Percentiles rank a stretch among this genome's conserved stretches.
These are phyloP conservation scores for Periophthalmus magnuspinnatus DNA, from an alignment of 2,797 vertebrate species.

Conservation along the genomic window DNA sequence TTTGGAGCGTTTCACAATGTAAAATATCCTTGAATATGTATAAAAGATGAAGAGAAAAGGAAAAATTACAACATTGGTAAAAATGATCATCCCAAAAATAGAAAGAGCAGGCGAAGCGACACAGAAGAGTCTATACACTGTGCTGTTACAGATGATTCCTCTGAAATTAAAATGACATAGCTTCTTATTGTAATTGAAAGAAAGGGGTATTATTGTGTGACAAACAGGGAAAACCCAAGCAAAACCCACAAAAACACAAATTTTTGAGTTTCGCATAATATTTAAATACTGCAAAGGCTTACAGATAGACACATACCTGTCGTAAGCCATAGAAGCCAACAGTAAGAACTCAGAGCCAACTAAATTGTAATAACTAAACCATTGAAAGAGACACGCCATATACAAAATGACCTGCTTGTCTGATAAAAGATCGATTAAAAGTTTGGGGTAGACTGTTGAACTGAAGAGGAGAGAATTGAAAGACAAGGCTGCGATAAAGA, in stretches of 20 bases:
- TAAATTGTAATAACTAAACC: slow-evolving; percentile 20
- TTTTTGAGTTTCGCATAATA: not conserved
- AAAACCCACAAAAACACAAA: not conserved
- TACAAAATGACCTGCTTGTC: slow-evolving; percentile 35
- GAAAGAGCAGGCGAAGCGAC: not conserved
- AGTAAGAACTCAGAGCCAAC: slow-evolving; percentile 33
- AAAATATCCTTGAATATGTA: not conserved
- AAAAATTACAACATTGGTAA: accelerated
- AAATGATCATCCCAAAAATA: not conserved
- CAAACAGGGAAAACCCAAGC: slow-evolving; percentile 10
- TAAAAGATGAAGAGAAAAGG: slow-evolving; percentile 4
- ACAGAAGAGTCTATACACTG: slow-evolving; percentile 1
- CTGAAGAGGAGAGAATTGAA: slow-evolving; percentile 31
- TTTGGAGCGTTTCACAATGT: not conserved
- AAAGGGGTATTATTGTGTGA: accelerated
- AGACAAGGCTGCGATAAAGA: slow-evolving; percentile 55
- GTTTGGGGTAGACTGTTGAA: slow-evolving; percentile 38
- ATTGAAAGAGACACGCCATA: slow-evolving; percentile 26
- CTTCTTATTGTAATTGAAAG: not conserved
- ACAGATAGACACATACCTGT: slow-evolving; percentile 48
- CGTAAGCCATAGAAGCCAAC: slow-evolving; percentile 44
- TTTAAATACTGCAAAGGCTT: slow-evolving; percentile 40
- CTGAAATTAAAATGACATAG: not conserved
- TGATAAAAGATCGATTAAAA: slow-evolving; percentile 39
- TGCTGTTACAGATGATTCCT: slow-evolving; percentile 9